phyloP scores from a whole-genome alignment of 1,140 invertebrate genomes.

The Sitobion miscanthi region DNA sequence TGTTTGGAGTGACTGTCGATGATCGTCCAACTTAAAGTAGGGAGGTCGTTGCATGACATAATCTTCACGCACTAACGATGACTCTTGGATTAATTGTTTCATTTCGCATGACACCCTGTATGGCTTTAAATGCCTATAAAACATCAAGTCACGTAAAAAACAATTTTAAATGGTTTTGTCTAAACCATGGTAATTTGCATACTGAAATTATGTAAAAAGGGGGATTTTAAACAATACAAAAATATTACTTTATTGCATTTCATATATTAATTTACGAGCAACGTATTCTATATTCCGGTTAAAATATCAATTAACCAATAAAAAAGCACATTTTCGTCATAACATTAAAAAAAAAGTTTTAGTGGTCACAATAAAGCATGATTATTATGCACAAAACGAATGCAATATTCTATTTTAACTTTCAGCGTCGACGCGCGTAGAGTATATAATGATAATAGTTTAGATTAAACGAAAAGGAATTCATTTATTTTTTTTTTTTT shows the following conservation, averaged over 20 bases:
- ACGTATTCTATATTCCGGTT: not conserved
- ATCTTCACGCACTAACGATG: not conserved
- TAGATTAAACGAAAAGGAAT: not conserved
- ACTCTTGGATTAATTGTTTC: not conserved
- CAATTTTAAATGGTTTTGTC: not conserved
- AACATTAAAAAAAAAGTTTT: not conserved
- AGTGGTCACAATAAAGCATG: not conserved
- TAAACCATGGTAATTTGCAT: not conserved
- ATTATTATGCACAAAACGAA: not conserved
- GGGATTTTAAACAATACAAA: not conserved
- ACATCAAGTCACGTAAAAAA: not conserved
- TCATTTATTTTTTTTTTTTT: too few species aligned
- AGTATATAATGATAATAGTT: not conserved
- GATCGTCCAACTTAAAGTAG: not conserved
- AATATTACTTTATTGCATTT: not conserved
- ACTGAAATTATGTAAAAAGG: not conserved
- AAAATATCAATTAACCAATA: not conserved
- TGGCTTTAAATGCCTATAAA: not conserved
- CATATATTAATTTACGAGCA: not conserved
- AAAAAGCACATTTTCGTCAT: not conserved
- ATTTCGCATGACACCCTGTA: not conserved
- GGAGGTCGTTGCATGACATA: not conserved
- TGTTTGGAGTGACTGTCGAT: not conserved
- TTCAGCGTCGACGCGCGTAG: not conserved
- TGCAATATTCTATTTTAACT: not conserved